These are phyloP conservation scores for Notarius lentiginosus DNA, from an alignment of 2,113 vertebrate species.

Conservation along the genomic window DNA sequence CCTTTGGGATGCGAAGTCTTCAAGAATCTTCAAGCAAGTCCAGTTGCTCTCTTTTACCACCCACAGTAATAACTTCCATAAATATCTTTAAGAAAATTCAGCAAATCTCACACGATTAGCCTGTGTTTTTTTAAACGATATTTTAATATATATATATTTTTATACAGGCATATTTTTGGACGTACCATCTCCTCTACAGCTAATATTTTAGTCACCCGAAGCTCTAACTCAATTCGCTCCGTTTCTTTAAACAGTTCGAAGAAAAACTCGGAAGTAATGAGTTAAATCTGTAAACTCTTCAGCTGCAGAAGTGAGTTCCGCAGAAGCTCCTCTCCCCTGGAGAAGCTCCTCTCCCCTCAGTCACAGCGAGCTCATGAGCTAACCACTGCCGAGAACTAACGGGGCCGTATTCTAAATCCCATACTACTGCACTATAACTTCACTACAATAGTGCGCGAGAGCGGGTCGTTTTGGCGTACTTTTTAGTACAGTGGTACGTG, in stretches of 20 bases:
- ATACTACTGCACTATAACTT: neutral
- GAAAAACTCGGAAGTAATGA: neutral
- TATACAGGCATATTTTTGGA: neutral
- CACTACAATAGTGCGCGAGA: neutral
- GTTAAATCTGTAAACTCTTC: neutral
- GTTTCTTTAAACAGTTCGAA: neutral
- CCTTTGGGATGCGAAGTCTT: no score
- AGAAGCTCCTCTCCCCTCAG: neutral
- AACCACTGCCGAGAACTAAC: no score
- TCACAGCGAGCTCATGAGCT: neutral
- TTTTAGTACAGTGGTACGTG: neutral
- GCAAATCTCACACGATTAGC: neutral
- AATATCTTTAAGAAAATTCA: neutral
- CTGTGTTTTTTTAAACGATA: neutral
- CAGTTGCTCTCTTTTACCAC: no score
- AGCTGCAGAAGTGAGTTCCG: neutral
- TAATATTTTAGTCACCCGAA: neutral
- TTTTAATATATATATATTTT: no score
- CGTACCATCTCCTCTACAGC: neutral
- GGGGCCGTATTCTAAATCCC: neutral
- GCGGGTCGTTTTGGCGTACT: neutral
- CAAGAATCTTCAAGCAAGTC: no score
- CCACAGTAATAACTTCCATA: no score
- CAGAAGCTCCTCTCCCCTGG: neutral
- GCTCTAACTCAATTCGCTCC: neutral